phyloP scores from a whole-genome alignment of 2,888 invertebrate genomes.

The Podotricha telesiphe region DNA sequence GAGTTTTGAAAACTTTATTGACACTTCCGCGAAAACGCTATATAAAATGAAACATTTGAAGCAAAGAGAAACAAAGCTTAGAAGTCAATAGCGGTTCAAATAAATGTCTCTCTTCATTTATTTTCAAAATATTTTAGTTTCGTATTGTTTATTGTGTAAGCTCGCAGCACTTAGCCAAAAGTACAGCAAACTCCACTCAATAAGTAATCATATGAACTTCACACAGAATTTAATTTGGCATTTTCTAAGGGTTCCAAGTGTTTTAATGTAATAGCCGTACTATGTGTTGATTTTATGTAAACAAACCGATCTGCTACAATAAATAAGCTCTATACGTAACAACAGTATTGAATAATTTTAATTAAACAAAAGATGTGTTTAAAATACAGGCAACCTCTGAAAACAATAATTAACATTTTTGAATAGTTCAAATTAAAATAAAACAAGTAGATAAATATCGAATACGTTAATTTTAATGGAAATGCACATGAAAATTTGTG shows the following conservation, averaged over 20 bases:
- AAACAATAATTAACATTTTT: too few relatives aligned
- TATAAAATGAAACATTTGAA: not conserved
- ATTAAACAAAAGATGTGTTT: too few relatives aligned
- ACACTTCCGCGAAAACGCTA: not conserved
- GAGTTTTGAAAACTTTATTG: not conserved
- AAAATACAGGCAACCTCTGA: too few relatives aligned
- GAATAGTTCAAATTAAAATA: not conserved
- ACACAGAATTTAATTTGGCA: slow-evolving; percentile 8
- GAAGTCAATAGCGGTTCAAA: not conserved
- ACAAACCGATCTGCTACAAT: not conserved
- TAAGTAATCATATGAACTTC: slow-evolving; percentile 16
- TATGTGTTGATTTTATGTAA: not conserved
- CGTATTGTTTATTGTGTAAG: slow-evolving; percentile 18
- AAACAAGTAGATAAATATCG: not conserved
- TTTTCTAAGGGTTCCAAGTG: not conserved
- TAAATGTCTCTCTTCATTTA: slow-evolving; percentile 8
- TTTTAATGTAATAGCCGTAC: not conserved
- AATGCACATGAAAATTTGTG: not conserved
- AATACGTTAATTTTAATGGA: not conserved
- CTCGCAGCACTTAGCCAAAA: slow-evolving; percentile 17
- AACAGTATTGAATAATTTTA: too few relatives aligned
- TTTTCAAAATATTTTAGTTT: slow-evolving; percentile 2
- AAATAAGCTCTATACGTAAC: not conserved
- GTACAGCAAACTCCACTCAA: slow-evolving; percentile 16
- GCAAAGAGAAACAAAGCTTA: not conserved